Base-by-base conservation (phyloP, 2,888 invertebrate species). In the Clivina fossor region DNA sequence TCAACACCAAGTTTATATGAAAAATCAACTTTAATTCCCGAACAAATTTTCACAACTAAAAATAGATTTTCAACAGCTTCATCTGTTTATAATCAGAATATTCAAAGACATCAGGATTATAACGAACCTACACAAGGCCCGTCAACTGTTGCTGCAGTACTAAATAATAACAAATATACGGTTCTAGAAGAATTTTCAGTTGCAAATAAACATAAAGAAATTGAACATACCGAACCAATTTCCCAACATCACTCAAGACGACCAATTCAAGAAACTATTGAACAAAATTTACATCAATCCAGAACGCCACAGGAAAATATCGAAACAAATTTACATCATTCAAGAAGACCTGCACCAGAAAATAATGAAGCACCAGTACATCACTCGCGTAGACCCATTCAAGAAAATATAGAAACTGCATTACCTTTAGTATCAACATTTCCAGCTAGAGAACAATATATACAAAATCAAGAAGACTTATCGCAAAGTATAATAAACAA, bases 161-260 rank as follows among this genome's bases (percentile, higher is more conserved):
- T 51, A 22, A 11, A 43, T 9, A 57, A 63, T 40, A 63, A 63
- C 9, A 63, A 63, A 38, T 72, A 71, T 44, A 69, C 69, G 1
- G 65, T 70, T 30, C 57, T 71, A 13, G 71, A 72, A 62, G 68
- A 71, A 43, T 71, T 69, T 62, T 61, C 64, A 13, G 57, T 63
- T 5, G 24, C 58, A 7, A 60, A 55, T 28, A 58, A 61, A 30
- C 58, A 60, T 56, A 32, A 56, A 50, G 56, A 50, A 28, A 28
- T 64, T 68, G 1, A 56, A 62, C 44, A 58, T 9, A 63, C 30
- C 41, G 22, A n/a, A 16, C 49, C 22, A 32, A 19, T n/a, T n/a
- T n/a, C 4, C 9, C 20, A 28, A n/a, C 44, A 44, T 5, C 48
- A 43, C 19, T 18, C 13, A 11, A 48, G 30, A 46, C 54, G 26